Evolutionary conservation across 2,797 vertebrate genomes (phyloP), one percentile per base, ranked within the genome.

Genomic region (Myripristis murdjan): DNA sequence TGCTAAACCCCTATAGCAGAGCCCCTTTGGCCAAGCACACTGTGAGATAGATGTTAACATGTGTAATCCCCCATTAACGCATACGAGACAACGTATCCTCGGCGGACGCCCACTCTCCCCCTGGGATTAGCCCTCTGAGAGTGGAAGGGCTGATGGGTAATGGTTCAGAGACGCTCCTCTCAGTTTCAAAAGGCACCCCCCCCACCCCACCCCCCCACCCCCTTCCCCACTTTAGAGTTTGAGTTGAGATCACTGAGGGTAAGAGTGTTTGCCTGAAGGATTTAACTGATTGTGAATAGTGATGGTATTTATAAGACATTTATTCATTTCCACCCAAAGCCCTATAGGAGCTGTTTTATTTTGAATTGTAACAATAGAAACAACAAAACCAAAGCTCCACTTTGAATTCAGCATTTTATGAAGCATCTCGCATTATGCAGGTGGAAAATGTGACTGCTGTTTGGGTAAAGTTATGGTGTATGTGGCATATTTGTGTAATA

Each of bases 21-120:
- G 80, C 87, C 88, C 91, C 89, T 90, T 93, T 92, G 91, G 91
- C 92, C 90, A 87, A 75, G 83, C 72, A 69, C 89, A 74, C 90
- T 87, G 82, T 79, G 82, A 89, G 88, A 89, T 90, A 84, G 88
- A 90, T 93, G 91, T 94, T 94, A 95, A 95, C 93, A 95, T 75
- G 81, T 94, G 93, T 94, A 94, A 95, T 95, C 94, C 92, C 87
- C 92, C 89, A 93, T 93, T 94, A 93, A 91, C 81, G 82, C 88
- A 55, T 46, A 88, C 80, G 39, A 82, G 87, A 91, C 91, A 85
- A 85, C 81, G 79, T 75, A 85, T 83, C 82, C 91, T 91, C 87
- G 48, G 52, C 56, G 73, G 87, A 93, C 89, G 79, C 91, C 87
- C 87, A 82, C 88, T 89, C 86, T 84, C 91, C 91, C 83, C 16